A percentile compares a stretch with the other conserved stretches of the same genome.
Conservation (phyloP, 2,113 vertebrate genomes). For the Sialia sialis region DNA sequence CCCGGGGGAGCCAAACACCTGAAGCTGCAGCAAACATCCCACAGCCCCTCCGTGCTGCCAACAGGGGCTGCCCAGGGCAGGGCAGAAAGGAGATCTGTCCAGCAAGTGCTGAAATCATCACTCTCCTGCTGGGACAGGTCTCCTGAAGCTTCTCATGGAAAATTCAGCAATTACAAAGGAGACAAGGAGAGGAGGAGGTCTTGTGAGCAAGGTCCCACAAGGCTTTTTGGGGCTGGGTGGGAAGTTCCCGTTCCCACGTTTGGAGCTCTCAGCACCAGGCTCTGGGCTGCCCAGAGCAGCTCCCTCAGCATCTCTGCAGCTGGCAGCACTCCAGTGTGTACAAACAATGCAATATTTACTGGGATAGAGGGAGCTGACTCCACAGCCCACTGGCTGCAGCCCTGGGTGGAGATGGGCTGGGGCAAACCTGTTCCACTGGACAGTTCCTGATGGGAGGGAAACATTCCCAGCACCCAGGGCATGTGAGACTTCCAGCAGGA, state of each 20-base stretch:
- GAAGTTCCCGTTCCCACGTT: background rate
- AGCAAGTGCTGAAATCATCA: background rate
- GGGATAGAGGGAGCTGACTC: background rate
- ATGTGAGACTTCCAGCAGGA: background rate
- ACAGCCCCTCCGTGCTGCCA: background rate
- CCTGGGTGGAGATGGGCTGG: background rate
- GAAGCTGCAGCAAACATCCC: fast-evolving
- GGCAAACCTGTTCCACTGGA: background rate
- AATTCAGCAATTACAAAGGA: background rate
- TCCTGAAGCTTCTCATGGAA: background rate
- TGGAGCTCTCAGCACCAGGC: background rate
- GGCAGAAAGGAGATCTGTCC: background rate
- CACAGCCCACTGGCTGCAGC: background rate
- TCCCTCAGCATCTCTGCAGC: background rate
- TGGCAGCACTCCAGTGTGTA: background rate
- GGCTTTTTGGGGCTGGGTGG: background rate
- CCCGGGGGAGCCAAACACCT: background rate
- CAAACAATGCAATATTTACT: background rate
- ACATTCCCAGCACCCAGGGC: background rate
- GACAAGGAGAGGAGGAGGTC: background rate
- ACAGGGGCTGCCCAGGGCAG: background rate
- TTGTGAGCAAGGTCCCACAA: background rate
- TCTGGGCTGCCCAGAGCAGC: background rate
- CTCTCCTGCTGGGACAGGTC: background rate
- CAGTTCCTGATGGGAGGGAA: background rate